Conservation (phyloP, 2,797 vertebrate genomes). For the Basileuterus tristriatus region DNA sequence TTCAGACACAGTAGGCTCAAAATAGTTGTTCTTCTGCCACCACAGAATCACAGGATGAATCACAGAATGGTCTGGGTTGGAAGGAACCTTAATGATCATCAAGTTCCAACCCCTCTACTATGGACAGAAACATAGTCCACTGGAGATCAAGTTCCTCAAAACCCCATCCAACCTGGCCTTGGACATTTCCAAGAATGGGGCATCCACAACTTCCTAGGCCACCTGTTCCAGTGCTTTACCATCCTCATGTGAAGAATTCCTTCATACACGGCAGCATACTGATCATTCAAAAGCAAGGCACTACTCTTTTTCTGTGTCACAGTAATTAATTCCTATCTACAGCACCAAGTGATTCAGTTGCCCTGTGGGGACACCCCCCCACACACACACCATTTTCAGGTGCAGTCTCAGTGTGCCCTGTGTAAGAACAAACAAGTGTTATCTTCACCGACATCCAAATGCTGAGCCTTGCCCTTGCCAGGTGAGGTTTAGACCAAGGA, state of each 20-base stretch:
- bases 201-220: background rate
- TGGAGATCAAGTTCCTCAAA: background rate
- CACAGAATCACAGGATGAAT: background rate
- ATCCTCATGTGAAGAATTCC: background rate
- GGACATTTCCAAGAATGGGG: background rate
- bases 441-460: background rate
- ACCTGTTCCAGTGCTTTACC: background rate
- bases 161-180: background rate
- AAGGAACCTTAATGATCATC: background rate
- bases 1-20: background rate
- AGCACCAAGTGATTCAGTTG: background rate
- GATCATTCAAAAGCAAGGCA: background rate
- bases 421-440: background rate
- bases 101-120: fast-evolving
- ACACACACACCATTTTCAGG: fast-evolving
- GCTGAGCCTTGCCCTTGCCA: background rate
- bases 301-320: background rate
- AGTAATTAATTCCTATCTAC: background rate
- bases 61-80: background rate
- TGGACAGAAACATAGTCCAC: background rate
- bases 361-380: background rate
- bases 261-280: background rate
- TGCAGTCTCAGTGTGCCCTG: background rate
- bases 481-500: background rate
- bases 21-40: background rate